phyloP scores from a whole-genome alignment of 2,113 vertebrate species.

The Tragelaphus scriptus region DNA sequence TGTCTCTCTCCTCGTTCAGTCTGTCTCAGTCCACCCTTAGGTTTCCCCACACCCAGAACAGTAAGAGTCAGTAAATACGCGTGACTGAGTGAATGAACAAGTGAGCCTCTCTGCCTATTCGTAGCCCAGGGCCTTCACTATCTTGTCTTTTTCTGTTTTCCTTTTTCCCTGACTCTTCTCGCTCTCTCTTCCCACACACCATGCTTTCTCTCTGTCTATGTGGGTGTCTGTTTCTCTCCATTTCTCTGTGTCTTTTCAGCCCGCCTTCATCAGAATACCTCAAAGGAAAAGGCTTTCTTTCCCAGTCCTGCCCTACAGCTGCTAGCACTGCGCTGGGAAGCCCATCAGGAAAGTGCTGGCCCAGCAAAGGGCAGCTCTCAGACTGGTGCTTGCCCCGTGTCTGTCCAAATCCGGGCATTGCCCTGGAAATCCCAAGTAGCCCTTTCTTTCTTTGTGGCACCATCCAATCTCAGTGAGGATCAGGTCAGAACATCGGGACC shows the following conservation, averaged over 20 bases:
- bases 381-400: not conserved
- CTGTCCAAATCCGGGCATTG: not conserved
- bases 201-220: not conserved
- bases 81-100: not conserved
- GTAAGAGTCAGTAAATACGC: not conserved
- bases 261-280: not conserved
- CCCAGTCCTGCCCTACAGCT: not conserved
- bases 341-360: not conserved
- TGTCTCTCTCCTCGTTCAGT: not conserved
- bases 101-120: not conserved
- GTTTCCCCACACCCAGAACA: not conserved
- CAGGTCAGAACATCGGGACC: not conserved
- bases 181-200: not conserved
- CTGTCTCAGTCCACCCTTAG: not conserved
- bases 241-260: not conserved
- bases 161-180: not conserved
- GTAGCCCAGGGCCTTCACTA: not conserved
- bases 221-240: not conserved
- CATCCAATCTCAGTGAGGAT: not conserved
- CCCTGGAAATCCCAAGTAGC: not conserved
- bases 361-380: not conserved
- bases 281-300: not conserved
- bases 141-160: not conserved
- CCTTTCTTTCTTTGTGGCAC: not conserved
- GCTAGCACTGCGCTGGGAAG: not conserved